These are phyloP conservation scores for Zosterops pallidus DNA, from an alignment of 2,113 vertebrate genomes.

Conservation along the genomic window DNA sequence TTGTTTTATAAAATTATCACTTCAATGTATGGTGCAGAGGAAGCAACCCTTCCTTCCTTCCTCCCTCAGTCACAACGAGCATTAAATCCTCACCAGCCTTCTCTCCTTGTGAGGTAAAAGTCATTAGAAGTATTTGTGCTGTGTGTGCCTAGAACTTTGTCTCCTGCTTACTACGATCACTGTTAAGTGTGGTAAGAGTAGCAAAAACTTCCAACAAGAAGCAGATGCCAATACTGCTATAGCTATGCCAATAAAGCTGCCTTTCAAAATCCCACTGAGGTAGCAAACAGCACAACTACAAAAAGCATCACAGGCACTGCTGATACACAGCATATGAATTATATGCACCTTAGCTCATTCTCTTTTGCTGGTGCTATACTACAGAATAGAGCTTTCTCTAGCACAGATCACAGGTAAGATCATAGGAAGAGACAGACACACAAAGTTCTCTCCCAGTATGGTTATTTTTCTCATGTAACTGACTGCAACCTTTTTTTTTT, in stretches of 20 bases:
- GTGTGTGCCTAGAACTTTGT: background rate
- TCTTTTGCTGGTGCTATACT: background rate
- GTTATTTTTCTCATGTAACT: background rate
- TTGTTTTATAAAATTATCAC: background rate
- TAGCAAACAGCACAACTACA: background rate
- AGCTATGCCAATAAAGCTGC: background rate
- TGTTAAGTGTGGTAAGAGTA: accelerated
- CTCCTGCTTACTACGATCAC: background rate
- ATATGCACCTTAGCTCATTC: background rate
- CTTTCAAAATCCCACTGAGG: background rate
- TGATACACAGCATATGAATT: background rate
- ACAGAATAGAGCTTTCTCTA: background rate
- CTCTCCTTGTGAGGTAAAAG: background rate
- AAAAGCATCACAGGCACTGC: background rate
- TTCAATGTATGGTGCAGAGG: background rate
- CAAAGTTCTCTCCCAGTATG: background rate
- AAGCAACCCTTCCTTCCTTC: background rate
- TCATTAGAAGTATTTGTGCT: background rate
- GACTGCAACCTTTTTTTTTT: background rate
- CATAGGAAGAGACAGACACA: background rate
- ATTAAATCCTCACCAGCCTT: background rate
- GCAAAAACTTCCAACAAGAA: background rate
- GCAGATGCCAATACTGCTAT: background rate
- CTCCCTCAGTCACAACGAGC: background rate
- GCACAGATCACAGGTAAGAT: background rate